Evolutionary conservation across 2,888 invertebrate genomes (phyloP).

Genomic region (Eurytoma adleriae): DNA sequence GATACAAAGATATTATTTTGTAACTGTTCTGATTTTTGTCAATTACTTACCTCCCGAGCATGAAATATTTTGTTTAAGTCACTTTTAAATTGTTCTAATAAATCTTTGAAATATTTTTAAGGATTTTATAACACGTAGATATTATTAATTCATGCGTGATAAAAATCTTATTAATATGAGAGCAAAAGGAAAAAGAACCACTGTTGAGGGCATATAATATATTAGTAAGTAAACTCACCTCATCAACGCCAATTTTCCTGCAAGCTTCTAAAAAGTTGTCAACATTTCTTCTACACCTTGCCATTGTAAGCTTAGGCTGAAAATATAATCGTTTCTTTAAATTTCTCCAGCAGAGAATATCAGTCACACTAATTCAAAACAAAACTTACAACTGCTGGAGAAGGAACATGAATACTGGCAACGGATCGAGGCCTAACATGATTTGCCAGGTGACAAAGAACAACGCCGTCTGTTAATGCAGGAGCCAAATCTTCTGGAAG

Average conservation of each 20-base stretch:
- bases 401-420: conserved; percentile 95
- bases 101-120: background rate
- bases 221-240: conserved; percentile 80
- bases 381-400: conserved; percentile 89
- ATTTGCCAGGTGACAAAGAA: conserved; percentile 95
- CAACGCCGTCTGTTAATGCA: conserved; percentile 93
- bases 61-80: conserved; percentile 12
- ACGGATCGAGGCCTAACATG: conserved; percentile 94
- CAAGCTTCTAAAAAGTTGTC: conserved; percentile 97
- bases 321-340: conserved; percentile 64
- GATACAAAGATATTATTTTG: background rate
- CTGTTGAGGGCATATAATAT: conserved; percentile 4
- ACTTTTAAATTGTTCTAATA: background rate
- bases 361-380: background rate
- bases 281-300: conserved; percentile 94
- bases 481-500: conserved; percentile 91
- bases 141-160: conserved; percentile 18
- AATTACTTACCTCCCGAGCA: conserved; percentile 33
- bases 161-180: background rate
- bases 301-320: conserved; percentile 96
- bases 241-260: conserved; percentile 94
- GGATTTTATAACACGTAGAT: conserved; percentile 15
- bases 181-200: conserved; percentile 12
- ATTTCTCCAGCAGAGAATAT: background rate
- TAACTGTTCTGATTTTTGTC: background rate